phyloP scores from a whole-genome alignment of 1,140 invertebrate genomes.

The Drosophila neocordata region DNA sequence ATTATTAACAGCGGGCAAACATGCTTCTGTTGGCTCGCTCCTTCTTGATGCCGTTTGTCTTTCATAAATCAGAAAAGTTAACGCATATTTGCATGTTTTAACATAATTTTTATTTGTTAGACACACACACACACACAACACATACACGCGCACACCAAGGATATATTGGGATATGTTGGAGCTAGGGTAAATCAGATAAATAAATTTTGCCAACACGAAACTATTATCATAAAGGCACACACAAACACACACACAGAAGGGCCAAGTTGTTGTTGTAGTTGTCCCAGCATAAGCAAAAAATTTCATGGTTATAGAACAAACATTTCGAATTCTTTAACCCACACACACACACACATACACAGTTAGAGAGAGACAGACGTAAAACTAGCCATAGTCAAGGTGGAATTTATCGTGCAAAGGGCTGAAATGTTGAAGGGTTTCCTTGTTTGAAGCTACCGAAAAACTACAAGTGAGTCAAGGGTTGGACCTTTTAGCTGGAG shows the following conservation, averaged over 20 bases:
- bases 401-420: constrained; percentile 71
- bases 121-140: constrained; percentile 43
- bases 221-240: constrained; percentile 77
- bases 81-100: constrained; percentile 82
- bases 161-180: neutral
- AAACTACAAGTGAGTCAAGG: constrained; percentile 21
- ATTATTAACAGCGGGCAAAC: constrained; percentile 73
- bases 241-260: constrained; percentile 51
- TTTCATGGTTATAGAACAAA: constrained; percentile 74
- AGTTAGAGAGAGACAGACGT: neutral
- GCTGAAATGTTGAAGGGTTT: constrained; percentile 74
- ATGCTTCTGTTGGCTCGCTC: constrained; percentile 11
- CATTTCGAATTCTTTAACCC: constrained; percentile 64
- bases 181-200: constrained; percentile 72
- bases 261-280: constrained; percentile 1
- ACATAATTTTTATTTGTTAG: constrained; percentile 82
- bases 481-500: neutral
- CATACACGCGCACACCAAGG: neutral
- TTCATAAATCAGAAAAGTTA: constrained; percentile 79
- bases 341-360: constrained; percentile 23
- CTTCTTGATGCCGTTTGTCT: constrained; percentile 50
- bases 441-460: neutral
- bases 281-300: constrained; percentile 41
- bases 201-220: constrained; percentile 82
- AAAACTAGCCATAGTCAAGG: constrained; percentile 60